phyloP scores from a whole-genome alignment of 2,113 vertebrate species.

The Picathartes gymnocephalus region DNA sequence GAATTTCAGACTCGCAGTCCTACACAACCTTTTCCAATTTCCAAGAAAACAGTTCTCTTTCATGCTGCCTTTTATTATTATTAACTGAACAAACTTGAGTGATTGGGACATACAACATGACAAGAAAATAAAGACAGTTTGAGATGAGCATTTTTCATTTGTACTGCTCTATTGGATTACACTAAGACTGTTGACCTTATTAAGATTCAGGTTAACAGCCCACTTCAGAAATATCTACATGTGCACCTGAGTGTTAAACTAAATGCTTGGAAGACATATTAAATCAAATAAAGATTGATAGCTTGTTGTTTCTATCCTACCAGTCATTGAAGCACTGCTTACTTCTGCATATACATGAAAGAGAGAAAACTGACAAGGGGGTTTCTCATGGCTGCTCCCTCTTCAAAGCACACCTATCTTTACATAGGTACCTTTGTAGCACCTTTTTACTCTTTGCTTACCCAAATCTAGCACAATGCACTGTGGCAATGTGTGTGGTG shows the following conservation, averaged over 20 bases:
- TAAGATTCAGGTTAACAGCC: conserved; percentile 6
- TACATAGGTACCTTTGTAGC: background rate
- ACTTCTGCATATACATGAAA: background rate
- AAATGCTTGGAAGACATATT: background rate
- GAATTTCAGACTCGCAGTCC: background rate
- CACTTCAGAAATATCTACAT: background rate
- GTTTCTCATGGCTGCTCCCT: background rate
- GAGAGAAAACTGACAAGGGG: background rate
- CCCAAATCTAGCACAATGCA: background rate
- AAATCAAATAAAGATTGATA: background rate
- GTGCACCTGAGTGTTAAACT: background rate
- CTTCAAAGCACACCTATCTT: background rate
- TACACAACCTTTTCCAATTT: background rate
- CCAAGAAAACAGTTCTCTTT: background rate
- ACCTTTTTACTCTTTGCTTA: background rate
- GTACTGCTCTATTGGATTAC: background rate
- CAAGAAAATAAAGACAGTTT: background rate
- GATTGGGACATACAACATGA: background rate
- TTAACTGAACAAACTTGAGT: background rate
- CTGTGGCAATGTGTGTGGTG: background rate
- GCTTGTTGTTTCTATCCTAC: background rate
- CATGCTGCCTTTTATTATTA: background rate
- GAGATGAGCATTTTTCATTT: background rate
- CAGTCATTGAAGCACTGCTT: background rate
- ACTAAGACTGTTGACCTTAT: background rate